A percentile compares a stretch with the other conserved stretches of the same genome.
Evolutionary conservation across 2,113 vertebrate genomes (phyloP).

Genomic region (Spea multiplicata): DNA sequence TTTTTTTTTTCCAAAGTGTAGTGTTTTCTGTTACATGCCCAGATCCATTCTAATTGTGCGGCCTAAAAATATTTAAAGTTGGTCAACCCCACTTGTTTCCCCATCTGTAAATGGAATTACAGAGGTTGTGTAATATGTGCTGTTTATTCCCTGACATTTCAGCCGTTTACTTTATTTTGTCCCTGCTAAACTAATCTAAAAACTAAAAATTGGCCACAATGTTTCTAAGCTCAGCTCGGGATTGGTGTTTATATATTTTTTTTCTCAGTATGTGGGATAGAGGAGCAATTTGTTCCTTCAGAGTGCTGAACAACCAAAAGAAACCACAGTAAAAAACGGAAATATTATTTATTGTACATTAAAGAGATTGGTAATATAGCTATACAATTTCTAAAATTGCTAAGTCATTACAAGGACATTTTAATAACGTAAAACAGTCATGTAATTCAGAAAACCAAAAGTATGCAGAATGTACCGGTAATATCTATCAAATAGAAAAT

Average conservation of each 20-base stretch:
- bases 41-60: constrained; percentile 39
- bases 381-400: too few relatives aligned
- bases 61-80: constrained; percentile 33
- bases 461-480: too few relatives aligned
- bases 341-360: too few relatives aligned
- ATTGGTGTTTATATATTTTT: not conserved
- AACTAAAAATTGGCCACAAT: not conserved
- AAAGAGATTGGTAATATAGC: too few relatives aligned
- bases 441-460: too few relatives aligned
- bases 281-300: not conserved
- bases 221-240: not conserved
- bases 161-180: constrained; percentile 33
- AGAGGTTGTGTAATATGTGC: constrained; percentile 31
- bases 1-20: constrained; percentile 19
- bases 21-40: constrained; percentile 39
- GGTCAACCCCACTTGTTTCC: constrained; percentile 24
- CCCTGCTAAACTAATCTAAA: not conserved
- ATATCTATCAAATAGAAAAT: too few relatives aligned
- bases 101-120: constrained; percentile 40
- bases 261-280: not conserved
- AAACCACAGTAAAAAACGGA: not conserved
- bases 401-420: too few relatives aligned
- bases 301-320: not conserved
- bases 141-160: constrained; percentile 35
- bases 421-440: too few relatives aligned